phyloP scores from a whole-genome alignment of 2,797 vertebrate species.

The Lemur catta region DNA sequence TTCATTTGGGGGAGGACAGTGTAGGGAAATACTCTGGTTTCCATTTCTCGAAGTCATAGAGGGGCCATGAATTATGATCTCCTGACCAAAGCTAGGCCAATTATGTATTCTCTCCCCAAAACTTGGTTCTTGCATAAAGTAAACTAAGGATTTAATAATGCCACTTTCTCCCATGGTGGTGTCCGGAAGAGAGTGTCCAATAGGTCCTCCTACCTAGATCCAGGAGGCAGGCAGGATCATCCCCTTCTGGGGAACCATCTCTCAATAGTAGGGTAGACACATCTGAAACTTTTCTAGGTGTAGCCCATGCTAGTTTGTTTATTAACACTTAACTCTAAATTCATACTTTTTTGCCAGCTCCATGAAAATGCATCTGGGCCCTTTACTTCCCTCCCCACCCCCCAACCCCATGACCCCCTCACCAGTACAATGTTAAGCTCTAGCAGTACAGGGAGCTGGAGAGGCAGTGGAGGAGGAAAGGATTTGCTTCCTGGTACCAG shows the following conservation, averaged over 20 bases:
- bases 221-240: not conserved
- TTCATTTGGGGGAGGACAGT: not conserved
- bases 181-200: not conserved
- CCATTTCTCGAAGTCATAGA: too few species aligned
- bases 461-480: not conserved
- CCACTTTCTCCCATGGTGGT: not conserved
- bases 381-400: not conserved
- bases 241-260: not conserved
- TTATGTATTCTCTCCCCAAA: not conserved
- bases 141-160: not conserved
- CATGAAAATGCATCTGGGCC: not conserved
- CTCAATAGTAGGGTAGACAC: not conserved
- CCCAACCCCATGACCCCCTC: too few species aligned
- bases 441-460: not conserved
- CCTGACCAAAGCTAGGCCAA: not conserved
- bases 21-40: not conserved
- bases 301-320: not conserved
- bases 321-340: not conserved
- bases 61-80: not conserved
- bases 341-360: not conserved
- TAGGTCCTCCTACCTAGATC: not conserved
- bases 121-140: not conserved
- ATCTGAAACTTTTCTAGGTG: not conserved
- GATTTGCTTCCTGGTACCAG: not conserved
- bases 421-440: not conserved